phyloP scores from a whole-genome alignment of 2,888 invertebrate species.

The Caenorhabditis wallacei region DNA sequence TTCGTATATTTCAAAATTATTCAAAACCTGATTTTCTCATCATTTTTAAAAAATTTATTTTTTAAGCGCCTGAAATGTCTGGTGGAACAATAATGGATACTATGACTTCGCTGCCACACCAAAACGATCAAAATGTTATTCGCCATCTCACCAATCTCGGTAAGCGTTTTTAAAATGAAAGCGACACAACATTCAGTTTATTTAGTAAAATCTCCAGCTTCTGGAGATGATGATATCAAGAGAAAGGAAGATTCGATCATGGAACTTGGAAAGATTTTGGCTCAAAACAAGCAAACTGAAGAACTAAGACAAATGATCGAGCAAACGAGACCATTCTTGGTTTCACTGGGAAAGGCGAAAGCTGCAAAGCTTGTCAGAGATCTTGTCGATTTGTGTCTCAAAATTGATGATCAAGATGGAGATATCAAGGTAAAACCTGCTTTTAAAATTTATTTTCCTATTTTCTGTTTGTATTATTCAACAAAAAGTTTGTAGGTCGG shows the following conservation, averaged over 20 bases:
- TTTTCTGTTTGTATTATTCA: too few relatives aligned
- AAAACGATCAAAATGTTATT: constrained; percentile 79
- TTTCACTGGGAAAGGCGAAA: constrained; percentile 97
- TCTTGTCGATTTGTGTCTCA: constrained; percentile 96
- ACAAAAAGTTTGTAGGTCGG: constrained; percentile 84
- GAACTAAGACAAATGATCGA: constrained; percentile 75
- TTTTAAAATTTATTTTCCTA: neutral
- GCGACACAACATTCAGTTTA: neutral
- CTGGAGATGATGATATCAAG: constrained; percentile 91
- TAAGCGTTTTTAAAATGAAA: neutral
- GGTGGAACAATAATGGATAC: constrained; percentile 81
- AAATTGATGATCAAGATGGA: constrained; percentile 96
- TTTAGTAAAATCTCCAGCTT: constrained; percentile 75
- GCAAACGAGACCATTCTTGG: constrained; percentile 93
- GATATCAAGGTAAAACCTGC: constrained; percentile 83
- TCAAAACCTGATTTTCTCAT: too few relatives aligned
- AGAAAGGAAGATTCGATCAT: constrained; percentile 95
- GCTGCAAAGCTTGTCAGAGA: constrained; percentile 98
- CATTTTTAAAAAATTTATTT: neutral
- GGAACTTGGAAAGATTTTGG: constrained; percentile 93
- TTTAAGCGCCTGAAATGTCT: constrained; percentile 73
- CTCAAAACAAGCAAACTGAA: constrained; percentile 87
- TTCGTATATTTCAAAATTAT: too few relatives aligned
- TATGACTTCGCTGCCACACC: constrained; percentile 76
- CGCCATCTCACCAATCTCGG: constrained; percentile 78